These are phyloP conservation scores for Tanytarsus gracilentus DNA, from an alignment of 2,888 invertebrate species.

Conservation along the genomic window DNA sequence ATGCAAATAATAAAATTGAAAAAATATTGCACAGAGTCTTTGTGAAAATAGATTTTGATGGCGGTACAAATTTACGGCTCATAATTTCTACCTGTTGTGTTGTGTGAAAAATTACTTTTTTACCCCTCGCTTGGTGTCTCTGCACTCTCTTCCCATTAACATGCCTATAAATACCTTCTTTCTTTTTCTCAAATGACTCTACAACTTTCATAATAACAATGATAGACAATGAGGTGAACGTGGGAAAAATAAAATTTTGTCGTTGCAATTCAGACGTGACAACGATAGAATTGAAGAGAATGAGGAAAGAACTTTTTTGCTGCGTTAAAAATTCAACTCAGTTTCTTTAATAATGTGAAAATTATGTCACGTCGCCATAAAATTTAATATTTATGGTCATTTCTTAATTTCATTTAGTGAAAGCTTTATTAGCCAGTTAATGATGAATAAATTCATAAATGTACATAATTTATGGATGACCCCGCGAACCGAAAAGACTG, in stretches of 20 bases:
- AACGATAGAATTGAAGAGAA: not conserved
- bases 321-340: not conserved
- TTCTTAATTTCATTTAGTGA: no score
- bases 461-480: no score
- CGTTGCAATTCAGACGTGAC: conserved; percentile 12
- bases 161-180: not conserved
- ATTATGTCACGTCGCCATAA: no score
- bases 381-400: not conserved
- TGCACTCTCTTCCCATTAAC: not conserved
- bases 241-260: conserved; percentile 16
- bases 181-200: conserved; percentile 2
- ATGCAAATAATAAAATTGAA: not conserved
- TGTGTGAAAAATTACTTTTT: not conserved
- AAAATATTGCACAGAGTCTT: not conserved
- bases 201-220: conserved; percentile 10
- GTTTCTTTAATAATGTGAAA: not conserved
- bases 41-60: conserved; percentile 5
- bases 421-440: no score
- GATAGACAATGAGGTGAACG: conserved; percentile 10
- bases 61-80: not conserved
- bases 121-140: not conserved
- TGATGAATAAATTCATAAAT: no score
- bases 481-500: no score
- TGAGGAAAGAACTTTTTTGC: not conserved
- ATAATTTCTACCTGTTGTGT: not conserved